These are phyloP conservation scores for Aspidapion aeneum DNA, from an alignment of 2,888 invertebrate genomes.

Conservation along the genomic window DNA sequence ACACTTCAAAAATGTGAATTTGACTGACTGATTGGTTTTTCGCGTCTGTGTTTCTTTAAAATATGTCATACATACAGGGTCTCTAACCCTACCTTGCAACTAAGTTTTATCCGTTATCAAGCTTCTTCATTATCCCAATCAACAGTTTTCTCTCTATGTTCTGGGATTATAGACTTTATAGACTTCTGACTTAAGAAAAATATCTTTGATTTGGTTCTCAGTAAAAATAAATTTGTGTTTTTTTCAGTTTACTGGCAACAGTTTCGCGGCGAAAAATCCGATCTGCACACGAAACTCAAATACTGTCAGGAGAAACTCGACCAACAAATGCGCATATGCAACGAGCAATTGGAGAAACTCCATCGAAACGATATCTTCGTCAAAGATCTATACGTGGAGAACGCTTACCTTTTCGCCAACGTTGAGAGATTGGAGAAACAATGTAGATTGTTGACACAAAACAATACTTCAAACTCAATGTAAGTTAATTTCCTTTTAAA, in stretches of 20 bases:
- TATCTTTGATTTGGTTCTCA: no score
- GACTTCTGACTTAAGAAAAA: no score
- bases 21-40: no score
- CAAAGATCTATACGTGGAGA: conserved; percentile 81
- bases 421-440: conserved; percentile 57
- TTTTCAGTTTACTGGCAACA: conserved; percentile 54
- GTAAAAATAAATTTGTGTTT: no score
- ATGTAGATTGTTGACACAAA: conserved; percentile 51
- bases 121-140: no score
- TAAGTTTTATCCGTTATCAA: no score
- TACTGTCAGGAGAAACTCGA: conserved; percentile 54
- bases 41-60: no score
- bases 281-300: conserved; percentile 52
- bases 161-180: no score
- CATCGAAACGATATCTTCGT: conserved; percentile 72
- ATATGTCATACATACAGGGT: no score
- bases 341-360: conserved; percentile 63
- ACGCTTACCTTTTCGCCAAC: conserved; percentile 70
- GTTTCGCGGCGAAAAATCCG: conserved; percentile 54
- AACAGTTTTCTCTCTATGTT: no score
- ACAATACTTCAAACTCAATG: conserved; percentile 35
- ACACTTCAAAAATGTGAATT: no score
- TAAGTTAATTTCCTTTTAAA: conserved; percentile 18
- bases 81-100: no score
- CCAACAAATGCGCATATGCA: conserved; percentile 52